Evolutionary conservation across 2,797 vertebrate genomes (phyloP).

Genomic region (Gallinago solitaria): DNA sequence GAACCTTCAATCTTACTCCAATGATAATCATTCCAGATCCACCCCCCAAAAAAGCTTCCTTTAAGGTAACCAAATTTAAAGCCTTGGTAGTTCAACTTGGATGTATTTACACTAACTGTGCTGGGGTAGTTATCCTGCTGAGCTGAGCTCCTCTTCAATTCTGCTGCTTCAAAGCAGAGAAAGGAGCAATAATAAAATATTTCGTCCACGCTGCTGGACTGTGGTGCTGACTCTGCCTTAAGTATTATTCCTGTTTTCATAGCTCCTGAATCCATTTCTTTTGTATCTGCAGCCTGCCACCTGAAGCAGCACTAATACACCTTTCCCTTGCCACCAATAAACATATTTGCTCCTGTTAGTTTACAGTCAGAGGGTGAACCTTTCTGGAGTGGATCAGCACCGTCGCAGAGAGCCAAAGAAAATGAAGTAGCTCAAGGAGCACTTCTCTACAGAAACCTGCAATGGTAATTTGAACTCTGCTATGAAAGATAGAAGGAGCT

Average conservation of each 20-base stretch:
- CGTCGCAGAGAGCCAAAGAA: not conserved
- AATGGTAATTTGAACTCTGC: not conserved
- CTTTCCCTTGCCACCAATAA: not conserved
- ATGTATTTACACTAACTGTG: not conserved
- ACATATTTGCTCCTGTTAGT: not conserved
- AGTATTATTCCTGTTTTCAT: not conserved
- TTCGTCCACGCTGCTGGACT: not conserved
- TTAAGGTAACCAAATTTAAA: not conserved
- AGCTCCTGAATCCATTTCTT: not conserved
- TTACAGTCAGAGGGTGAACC: not conserved
- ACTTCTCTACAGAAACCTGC: not conserved
- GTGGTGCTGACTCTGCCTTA: not conserved
- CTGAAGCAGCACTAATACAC: not conserved
- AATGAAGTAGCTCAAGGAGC: not conserved
- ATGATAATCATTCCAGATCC: not conserved
- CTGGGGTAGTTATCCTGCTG: not conserved
- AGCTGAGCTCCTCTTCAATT: not conserved
- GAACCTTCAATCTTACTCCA: not conserved
- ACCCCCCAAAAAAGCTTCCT: not conserved
- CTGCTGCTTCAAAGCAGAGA: not conserved
- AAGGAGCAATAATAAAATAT: not conserved
- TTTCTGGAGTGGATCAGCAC: not conserved
- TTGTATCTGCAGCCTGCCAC: not conserved
- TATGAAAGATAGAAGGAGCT: not conserved
- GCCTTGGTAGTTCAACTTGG: not conserved